Evolutionary conservation across 2,113 vertebrate genomes (phyloP), one percentile per base, ranked within the genome.

Genomic region (Synodontis membranacea): DNA sequence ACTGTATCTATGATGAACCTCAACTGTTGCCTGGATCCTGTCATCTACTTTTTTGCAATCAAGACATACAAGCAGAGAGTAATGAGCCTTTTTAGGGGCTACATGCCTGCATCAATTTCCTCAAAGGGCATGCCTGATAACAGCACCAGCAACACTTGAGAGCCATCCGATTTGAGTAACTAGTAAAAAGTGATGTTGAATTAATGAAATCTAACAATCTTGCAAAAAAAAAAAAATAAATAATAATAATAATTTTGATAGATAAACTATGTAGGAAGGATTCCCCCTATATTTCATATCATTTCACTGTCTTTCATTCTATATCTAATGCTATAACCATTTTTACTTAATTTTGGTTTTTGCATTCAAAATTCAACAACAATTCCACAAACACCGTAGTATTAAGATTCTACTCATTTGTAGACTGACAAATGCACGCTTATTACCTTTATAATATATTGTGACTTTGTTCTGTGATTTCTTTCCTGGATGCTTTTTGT

Each of bases 21-120:
- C 80, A 98, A 96, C 93, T 96, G 96, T 90, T 96, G 96, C 91
- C 92, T 95, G 0, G 96, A 97, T 82, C 96, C 95, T 10, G 79
- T 97, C 83, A 96, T 96, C 91, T 97, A 97, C 92, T 97, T 97
- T 92, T 97, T 97, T 0, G 96, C 95, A 14, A 97, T 96, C 39
- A 95, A 95, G 60, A 94, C 92, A 5, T 96, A 97, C 89, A 96
- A 97, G 91, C 92, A 92, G 89, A 93, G 93, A 64, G 93, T 98
- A 89, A 87, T 96, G 48, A 91, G 94, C 70, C 86, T 97, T 83
- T 94, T 96, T 86, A 96, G 91, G 90, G 93, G 91, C 85, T 94
- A 92, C 0, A 91, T 93, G 17, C 93, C 93, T 0, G 82, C 92
- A n/a, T 91, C 92, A 5, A 89, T 90, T 4, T 94, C 94, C 50